These are phyloP conservation scores for Spizaetus ornatus DNA, from an alignment of 2,113 vertebrate genomes.

Conservation along the genomic window DNA sequence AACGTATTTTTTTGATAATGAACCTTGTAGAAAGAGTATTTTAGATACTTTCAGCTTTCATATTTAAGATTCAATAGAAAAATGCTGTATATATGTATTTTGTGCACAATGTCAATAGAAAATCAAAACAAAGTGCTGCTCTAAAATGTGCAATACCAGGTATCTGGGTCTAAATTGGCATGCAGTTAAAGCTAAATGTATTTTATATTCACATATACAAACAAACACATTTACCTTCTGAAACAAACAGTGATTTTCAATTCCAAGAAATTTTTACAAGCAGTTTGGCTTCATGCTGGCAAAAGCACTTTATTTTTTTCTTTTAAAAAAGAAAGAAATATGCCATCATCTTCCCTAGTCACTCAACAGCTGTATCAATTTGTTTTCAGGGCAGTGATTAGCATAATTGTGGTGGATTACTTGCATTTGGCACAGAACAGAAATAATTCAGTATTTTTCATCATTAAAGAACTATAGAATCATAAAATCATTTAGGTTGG, in stretches of 20 bases:
- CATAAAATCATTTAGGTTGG: not conserved
- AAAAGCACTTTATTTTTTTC: not conserved
- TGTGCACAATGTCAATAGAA: not conserved
- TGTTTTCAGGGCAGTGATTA: conserved; percentile 62
- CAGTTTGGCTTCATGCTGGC: conserved; percentile 14
- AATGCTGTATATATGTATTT: not conserved
- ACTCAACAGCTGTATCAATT: conserved; percentile 48
- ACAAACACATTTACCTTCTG: not conserved
- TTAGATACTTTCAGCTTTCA: not conserved
- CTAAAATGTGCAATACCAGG: not conserved
- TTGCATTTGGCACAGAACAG: conserved; percentile 33
- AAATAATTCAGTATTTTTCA: conserved; percentile 20
- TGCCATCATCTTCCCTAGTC: conserved; percentile 4
- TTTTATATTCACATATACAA: not conserved
- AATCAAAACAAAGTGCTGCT: not conserved
- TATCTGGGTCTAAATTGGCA: not conserved
- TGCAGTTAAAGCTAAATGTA: not conserved
- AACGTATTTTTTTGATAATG: not conserved
- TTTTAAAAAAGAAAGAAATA: conserved; percentile 32
- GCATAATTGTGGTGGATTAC: conserved; percentile 46
- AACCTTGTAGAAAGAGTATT: not conserved
- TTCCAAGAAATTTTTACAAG: conserved; percentile 8
- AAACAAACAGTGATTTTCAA: conserved; percentile 17
- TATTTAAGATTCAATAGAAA: not conserved
- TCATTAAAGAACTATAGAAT: not conserved